These are phyloP conservation scores for Falcunculus frontatus DNA, from an alignment of 2,113 vertebrate species.

Conservation along the genomic window DNA sequence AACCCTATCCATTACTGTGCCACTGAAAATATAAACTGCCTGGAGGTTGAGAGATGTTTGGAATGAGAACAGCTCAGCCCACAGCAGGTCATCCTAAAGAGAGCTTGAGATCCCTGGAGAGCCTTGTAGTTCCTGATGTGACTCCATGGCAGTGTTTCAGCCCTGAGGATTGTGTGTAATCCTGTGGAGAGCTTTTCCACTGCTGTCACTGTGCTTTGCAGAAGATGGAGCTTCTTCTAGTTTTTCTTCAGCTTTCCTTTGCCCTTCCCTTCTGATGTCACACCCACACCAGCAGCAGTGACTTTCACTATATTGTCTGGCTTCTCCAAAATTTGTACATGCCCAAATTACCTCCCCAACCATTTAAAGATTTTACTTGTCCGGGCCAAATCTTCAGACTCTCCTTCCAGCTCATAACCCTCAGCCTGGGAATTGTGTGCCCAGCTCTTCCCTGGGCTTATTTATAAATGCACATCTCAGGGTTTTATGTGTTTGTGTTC, in stretches of 20 bases:
- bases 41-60: not conserved
- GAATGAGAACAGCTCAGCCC: not conserved
- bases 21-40: not conserved
- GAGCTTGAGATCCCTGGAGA: not conserved
- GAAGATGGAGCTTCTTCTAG: not conserved
- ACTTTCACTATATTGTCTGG: not conserved
- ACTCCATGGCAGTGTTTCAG: not conserved
- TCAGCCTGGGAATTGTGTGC: not conserved
- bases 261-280: not conserved
- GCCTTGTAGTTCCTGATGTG: not conserved
- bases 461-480: not conserved
- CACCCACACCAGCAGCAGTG: not conserved
- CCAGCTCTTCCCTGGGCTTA: not conserved
- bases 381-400: not conserved
- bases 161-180: not conserved
- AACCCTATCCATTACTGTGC: not conserved
- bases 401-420: not conserved
- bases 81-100: not conserved
- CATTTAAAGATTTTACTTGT: not conserved
- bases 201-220: not conserved
- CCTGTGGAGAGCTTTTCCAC: not conserved
- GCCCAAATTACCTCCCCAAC: not conserved
- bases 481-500: conserved; percentile 17
- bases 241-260: not conserved
- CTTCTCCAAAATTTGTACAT: not conserved